Evolutionary conservation across 1,140 invertebrate genomes (phyloP).

Genomic region (Camponotus pennsylvanicus): DNA sequence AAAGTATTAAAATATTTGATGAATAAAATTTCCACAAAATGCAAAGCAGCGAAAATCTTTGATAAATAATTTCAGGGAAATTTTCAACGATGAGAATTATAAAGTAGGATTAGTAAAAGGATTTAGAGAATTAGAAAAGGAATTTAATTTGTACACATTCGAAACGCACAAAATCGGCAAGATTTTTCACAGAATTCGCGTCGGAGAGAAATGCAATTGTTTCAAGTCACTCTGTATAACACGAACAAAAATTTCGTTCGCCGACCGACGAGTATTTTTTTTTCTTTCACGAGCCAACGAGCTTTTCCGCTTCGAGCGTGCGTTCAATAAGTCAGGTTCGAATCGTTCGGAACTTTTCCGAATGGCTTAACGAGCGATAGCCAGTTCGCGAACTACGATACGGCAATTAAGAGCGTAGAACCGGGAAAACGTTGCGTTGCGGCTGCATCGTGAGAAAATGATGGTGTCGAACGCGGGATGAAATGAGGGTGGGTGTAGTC

Average conservation of each 20-base stretch:
- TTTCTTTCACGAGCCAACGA: neutral
- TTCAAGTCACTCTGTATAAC: neutral
- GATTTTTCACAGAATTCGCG: neutral
- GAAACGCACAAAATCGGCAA: neutral
- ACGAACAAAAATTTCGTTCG: slow-evolving; percentile 30
- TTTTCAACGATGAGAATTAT: no score
- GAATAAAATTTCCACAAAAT: neutral
- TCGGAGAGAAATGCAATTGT: neutral
- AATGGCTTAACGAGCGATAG: slow-evolving; percentile 71
- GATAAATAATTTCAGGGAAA: no score
- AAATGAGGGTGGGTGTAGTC: slow-evolving; percentile 44
- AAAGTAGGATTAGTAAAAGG: no score
- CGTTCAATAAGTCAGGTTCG: slow-evolving; percentile 61
- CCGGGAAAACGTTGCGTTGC: slow-evolving; percentile 39
- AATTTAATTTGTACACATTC: neutral
- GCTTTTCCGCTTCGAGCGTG: slow-evolving; percentile 20
- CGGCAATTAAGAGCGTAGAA: slow-evolving; percentile 69
- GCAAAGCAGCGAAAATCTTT: no score
- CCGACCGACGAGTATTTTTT: neutral
- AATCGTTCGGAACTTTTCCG: slow-evolving; percentile 65
- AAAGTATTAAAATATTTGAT: neutral
- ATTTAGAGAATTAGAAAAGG: neutral
- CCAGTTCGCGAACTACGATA: slow-evolving; percentile 66
- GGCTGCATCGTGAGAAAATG: slow-evolving; percentile 58
- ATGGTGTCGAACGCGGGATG: slow-evolving; percentile 31